A percentile compares a stretch with the other conserved stretches of the same genome.
Conservation (phyloP, 37 sponge, comb jelly and placozoan genomes). For the Diacarnus erythraeanus region DNA sequence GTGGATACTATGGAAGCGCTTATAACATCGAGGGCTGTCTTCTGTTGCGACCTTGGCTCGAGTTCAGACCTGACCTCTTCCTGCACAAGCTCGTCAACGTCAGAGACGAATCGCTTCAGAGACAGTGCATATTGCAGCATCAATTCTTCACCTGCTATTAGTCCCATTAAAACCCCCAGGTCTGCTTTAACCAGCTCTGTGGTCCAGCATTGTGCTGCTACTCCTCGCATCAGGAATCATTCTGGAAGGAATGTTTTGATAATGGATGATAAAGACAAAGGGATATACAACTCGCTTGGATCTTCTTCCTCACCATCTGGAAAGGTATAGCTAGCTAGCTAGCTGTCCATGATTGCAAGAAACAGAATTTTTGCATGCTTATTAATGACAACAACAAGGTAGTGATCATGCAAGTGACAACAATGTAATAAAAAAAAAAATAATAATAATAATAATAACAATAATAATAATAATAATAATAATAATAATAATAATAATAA, state of each 20-base stretch:
- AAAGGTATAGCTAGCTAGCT: slow-evolving; percentile 34
- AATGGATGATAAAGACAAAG: slow-evolving; percentile 57
- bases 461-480: background rate
- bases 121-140: background rate
- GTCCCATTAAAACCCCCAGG: no score
- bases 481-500: background rate
- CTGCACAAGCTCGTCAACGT: background rate
- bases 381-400: no score
- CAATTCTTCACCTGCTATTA: background rate
- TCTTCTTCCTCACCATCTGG: slow-evolving; percentile 37
- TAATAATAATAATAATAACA: background rate
- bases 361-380: no score
- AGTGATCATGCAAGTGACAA: no score
- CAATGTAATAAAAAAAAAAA: no score
- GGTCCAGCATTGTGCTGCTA: background rate
- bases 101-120: background rate
- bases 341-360: no score
- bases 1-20: background rate
- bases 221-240: background rate
- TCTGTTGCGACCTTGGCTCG: slow-evolving; percentile 1
- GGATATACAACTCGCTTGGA: slow-evolving; percentile 51
- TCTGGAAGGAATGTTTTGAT: background rate
- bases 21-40: background rate
- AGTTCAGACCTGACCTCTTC: slow-evolving; percentile 1
- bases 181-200: background rate